These are phyloP conservation scores for Melanotaenia pygmaea DNA, from an alignment of 2,797 vertebrate genomes.

Conservation along the genomic window DNA sequence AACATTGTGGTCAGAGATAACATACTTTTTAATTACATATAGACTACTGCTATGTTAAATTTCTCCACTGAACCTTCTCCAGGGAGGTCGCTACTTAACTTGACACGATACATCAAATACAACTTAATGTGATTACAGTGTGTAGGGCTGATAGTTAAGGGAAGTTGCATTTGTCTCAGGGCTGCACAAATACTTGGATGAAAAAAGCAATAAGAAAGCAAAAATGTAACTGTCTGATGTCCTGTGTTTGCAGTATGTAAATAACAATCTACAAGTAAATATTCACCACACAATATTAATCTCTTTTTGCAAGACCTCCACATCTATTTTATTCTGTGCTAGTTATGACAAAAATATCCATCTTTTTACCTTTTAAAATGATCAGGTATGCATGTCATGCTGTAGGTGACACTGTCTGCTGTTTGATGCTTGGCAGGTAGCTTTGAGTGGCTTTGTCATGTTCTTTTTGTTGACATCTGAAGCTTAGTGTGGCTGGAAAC, in stretches of 20 bases:
- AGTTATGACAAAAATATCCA: not conserved
- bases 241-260: not conserved
- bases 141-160: conserved; percentile 55
- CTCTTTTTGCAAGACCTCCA: not conserved
- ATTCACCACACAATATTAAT: not conserved
- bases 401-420: not conserved
- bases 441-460: not conserved
- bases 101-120: conserved; percentile 82
- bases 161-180: conserved; percentile 50
- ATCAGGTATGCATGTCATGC: not conserved
- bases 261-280: not conserved
- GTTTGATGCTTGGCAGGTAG: not conserved
- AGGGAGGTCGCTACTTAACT: conserved; percentile 73
- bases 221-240: conserved; percentile 5
- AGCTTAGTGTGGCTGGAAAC: not conserved
- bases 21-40: conserved; percentile 89
- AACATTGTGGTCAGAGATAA: conserved; percentile 88
- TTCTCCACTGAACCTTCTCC: conserved; percentile 77
- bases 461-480: not conserved
- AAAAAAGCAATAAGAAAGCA: conserved; percentile 23
- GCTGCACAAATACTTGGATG: conserved; percentile 29
- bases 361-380: not conserved
- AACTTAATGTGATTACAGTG: conserved; percentile 79
- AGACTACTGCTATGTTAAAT: conserved; percentile 83
- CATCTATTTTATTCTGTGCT: not conserved